Percentiles rank a stretch among this genome's conserved stretches.
Evolutionary conservation across 2,113 vertebrate genomes (phyloP).

Genomic region (Lepus europaeus): DNA sequence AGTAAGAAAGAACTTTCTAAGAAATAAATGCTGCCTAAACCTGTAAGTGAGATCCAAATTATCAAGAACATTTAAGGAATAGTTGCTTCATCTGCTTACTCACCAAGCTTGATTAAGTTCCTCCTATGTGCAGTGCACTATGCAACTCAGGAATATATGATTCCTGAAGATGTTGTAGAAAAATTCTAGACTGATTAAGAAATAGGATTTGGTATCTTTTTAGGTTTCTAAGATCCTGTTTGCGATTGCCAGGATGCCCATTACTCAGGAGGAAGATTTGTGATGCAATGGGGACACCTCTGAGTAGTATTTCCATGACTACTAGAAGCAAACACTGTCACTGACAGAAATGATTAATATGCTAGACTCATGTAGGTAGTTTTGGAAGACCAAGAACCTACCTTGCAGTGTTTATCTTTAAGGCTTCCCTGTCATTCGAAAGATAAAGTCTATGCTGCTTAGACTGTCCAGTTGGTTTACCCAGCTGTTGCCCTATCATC

Average conservation of each 20-base stretch:
- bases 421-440: not conserved
- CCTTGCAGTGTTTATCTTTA: not conserved
- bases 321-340: not conserved
- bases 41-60: not conserved
- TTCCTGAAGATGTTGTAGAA: not conserved
- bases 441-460: not conserved
- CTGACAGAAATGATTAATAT: not conserved
- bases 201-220: constrained; percentile 30
- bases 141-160: not conserved
- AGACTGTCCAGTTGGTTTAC: not conserved
- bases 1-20: constrained; percentile 17
- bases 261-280: not conserved
- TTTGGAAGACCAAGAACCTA: not conserved
- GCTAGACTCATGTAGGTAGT: not conserved
- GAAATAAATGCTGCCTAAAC: not conserved
- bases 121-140: not conserved
- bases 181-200: not conserved
- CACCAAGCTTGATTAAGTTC: not conserved
- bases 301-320: not conserved
- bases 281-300: not conserved
- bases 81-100: not conserved
- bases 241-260: not conserved
- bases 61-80: not conserved
- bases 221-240: constrained; percentile 17
- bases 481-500: not conserved